These are phyloP conservation scores for Patiria pectinifera DNA, from an alignment of 53 echinoderm and acorn worm species.

Conservation along the genomic window DNA sequence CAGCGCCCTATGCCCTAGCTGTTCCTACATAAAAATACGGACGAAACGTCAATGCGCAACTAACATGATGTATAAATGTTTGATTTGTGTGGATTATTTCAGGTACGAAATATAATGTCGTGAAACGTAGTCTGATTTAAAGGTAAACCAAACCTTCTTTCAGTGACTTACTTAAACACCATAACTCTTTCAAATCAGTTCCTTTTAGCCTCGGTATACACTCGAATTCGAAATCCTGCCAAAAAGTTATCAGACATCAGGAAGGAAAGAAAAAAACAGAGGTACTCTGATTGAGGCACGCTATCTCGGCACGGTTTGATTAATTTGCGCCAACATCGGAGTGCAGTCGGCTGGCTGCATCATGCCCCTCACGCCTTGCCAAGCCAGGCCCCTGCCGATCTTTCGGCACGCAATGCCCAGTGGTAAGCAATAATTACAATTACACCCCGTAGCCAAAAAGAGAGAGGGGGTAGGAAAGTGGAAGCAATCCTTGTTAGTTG, in stretches of 20 bases:
- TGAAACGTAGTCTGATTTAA: too few relatives aligned
- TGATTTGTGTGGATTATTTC: too few relatives aligned
- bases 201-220: not conserved
- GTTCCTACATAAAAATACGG: too few relatives aligned
- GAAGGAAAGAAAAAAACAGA: not conserved
- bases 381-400: not conserved
- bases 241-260: slow-evolving; percentile 30
- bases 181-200: too few relatives aligned
- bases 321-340: slow-evolving; percentile 46
- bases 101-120: too few relatives aligned
- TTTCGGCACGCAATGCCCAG: slow-evolving; percentile 64
- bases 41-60: too few relatives aligned
- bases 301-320: slow-evolving; percentile 48
- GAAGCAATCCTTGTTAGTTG: slow-evolving; percentile 57
- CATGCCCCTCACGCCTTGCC: slow-evolving; percentile 54
- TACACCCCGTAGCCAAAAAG: slow-evolving; percentile 51
- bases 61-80: too few relatives aligned
- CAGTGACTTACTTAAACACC: too few relatives aligned
- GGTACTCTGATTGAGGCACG: not conserved
- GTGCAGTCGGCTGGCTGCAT: slow-evolving; percentile 15
- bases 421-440: slow-evolving; percentile 61
- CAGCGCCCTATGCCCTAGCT: too few relatives aligned
- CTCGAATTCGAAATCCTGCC: slow-evolving; percentile 7
- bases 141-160: too few relatives aligned
- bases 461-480: not conserved